Evolutionary conservation across 2,797 vertebrate species (phyloP).

Genomic region (Aldrovandia affinis): DNA sequence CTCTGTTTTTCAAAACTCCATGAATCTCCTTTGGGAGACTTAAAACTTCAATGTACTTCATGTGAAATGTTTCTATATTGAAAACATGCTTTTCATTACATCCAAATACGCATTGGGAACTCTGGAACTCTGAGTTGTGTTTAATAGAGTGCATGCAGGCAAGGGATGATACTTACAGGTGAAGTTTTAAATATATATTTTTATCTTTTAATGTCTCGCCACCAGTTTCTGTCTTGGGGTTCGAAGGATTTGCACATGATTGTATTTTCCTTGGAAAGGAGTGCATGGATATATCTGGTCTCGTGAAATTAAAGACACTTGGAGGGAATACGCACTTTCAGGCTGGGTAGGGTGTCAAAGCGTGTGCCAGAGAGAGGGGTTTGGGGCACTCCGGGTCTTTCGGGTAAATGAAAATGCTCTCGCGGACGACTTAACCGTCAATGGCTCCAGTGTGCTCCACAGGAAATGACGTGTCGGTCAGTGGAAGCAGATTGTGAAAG

Average conservation of each 20-base stretch:
- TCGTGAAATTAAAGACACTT: background rate
- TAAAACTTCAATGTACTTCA: background rate
- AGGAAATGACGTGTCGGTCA: conserved; percentile 78
- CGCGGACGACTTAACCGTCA: conserved; percentile 70
- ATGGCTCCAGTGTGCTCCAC: conserved; percentile 77
- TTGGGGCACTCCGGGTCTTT: conserved; percentile 65
- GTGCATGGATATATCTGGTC: background rate
- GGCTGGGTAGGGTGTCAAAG: background rate
- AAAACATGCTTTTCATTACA: background rate
- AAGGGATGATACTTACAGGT: too few species aligned
- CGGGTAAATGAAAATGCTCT: conserved; percentile 71
- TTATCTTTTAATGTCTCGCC: background rate
- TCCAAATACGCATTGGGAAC: background rate
- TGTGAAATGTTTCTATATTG: background rate
- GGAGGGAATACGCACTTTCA: background rate
- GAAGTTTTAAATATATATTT: background rate
- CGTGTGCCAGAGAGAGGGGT: background rate
- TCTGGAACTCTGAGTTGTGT: background rate
- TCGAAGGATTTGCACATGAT: background rate
- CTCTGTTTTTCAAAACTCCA: background rate
- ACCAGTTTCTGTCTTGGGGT: background rate
- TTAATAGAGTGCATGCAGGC: background rate
- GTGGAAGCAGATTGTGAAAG: conserved; percentile 78
- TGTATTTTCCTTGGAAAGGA: background rate
- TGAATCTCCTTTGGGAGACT: too few species aligned